Conservation (phyloP, 2,113 vertebrate genomes). For the Erpornis zantholeuca region DNA sequence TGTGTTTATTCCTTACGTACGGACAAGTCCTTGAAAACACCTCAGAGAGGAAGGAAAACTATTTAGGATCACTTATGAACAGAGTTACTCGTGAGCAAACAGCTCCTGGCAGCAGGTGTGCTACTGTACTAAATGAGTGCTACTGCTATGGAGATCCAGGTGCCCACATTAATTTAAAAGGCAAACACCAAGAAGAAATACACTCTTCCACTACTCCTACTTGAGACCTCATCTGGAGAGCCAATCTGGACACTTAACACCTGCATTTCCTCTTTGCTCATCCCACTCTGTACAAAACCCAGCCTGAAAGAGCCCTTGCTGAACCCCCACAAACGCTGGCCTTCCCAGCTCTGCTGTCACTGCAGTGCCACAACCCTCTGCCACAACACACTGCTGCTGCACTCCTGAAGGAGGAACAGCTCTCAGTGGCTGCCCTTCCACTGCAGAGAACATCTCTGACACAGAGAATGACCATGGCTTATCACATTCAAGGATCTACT, state of each 20-base stretch:
- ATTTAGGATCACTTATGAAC: background rate
- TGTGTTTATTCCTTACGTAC: background rate
- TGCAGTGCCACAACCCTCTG: background rate
- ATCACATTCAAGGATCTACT: background rate
- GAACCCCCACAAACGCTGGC: accelerated
- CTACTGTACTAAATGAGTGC: background rate
- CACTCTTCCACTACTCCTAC: background rate
- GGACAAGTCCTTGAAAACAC: background rate
- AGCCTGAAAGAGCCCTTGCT: background rate
- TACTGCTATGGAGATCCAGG: background rate
- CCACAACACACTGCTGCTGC: background rate
- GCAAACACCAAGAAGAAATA: background rate
- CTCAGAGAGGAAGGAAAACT: background rate
- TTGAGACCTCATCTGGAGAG: background rate
- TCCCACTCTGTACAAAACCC: background rate
- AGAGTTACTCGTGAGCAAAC: background rate
- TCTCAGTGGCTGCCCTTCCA: background rate
- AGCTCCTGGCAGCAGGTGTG: background rate
- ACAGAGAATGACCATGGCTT: background rate
- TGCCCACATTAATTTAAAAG: background rate
- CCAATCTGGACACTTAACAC: background rate
- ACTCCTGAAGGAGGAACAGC: background rate
- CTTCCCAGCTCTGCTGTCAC: background rate
- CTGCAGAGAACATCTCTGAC: background rate
- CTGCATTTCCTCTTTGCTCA: background rate